Conservation (phyloP, 2,888 invertebrate species). For the Formica aserva region DNA sequence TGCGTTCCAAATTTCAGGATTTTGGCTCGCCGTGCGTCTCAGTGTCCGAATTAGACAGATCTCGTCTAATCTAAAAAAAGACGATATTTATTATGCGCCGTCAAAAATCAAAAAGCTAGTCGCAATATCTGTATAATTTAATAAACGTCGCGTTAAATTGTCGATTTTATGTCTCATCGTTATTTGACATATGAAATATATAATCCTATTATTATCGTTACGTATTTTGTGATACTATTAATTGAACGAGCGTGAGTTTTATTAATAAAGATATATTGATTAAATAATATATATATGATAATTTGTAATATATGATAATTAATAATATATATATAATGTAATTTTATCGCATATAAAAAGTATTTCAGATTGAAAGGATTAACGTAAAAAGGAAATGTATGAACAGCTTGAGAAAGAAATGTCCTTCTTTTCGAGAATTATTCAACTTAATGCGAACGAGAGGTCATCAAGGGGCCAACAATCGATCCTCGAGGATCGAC, state of each 20-base stretch:
- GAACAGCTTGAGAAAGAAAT: constrained; percentile 58
- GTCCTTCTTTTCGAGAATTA: constrained; percentile 61
- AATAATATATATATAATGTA: not conserved
- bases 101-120: not conserved
- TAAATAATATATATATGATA: not conserved
- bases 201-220: not conserved
- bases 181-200: not conserved
- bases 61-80: not conserved
- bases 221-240: not conserved
- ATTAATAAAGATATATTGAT: not conserved
- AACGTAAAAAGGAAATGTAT: constrained; percentile 13
- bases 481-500: constrained; percentile 53
- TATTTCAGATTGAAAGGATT: not conserved
- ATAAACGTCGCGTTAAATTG: not conserved
- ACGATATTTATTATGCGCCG: not conserved
- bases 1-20: constrained; percentile 44
- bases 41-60: constrained; percentile 30
- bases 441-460: constrained; percentile 73
- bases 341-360: not conserved
- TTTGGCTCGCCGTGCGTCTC: not conserved
- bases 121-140: not conserved
- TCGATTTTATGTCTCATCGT: not conserved
- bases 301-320: not conserved
- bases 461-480: constrained; percentile 66
- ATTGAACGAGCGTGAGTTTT: not conserved